Base-by-base conservation (phyloP, 2,797 vertebrate genomes). In the Philypnodon macrostomus region DNA sequence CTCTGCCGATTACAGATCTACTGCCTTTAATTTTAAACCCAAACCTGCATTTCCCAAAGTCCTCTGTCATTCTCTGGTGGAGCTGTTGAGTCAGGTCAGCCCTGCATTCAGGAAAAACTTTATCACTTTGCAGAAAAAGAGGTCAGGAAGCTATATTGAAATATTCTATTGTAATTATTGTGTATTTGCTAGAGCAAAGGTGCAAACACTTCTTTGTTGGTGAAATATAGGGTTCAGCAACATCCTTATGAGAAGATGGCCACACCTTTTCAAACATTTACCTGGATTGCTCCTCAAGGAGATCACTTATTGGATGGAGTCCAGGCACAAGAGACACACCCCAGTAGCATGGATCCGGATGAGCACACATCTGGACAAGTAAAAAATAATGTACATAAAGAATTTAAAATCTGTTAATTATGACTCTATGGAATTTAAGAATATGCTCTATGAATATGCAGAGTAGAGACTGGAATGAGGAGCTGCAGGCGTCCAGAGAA, bases 401-500 rank as follows among this genome's bases (percentile, higher is more conserved):
- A n/a, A n/a, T n/a, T n/a, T 41, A 10, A 14, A 33, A 33, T 14
- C 7, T 9, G 27, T 16, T 9, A n/a, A n/a, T n/a, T n/a, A n/a
- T n/a, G n/a, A n/a, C n/a, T n/a, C n/a, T n/a, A n/a, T n/a, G n/a
- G n/a, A n/a, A n/a, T n/a, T n/a, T n/a, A n/a, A n/a, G n/a, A n/a
- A n/a, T n/a, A n/a, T n/a, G n/a, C n/a, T n/a, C n/a, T n/a, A n/a
- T n/a, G n/a, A n/a, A 39, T 44, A 21, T 45, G 37, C 65, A 98
- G 96, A 94, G 90, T 69, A 90, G 95, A 48, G 96, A 98, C 75
- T 98, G 96, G 96, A 98, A 98, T 0, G 96, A 98, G 77, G 96
- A 98, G 74, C 81, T 98, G 57, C 96, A 98, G 81, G 92, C 91
- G 0, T 94, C 93, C 0, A 89, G 92, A 61, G 96, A 97, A 58